Evolutionary conservation across 2,797 vertebrate species (phyloP), one percentile per base, ranked within the genome.

Genomic region (Spinus olivaceus): DNA sequence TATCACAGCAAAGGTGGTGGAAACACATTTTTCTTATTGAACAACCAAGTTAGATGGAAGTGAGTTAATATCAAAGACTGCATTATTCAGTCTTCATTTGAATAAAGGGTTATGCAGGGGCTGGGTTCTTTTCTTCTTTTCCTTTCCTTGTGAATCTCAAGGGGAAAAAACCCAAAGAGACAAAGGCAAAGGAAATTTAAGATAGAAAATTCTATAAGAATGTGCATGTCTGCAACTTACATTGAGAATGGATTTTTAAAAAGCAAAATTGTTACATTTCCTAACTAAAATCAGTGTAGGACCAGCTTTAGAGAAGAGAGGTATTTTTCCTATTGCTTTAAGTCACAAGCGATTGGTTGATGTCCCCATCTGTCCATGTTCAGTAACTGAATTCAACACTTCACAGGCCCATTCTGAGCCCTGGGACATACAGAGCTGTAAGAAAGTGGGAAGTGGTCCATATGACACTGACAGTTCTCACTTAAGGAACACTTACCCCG

Each of bases 51-150:
- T 89, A 76, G 65, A 73, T 60, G 57, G 42, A 35, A 93, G 23
- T 0, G 0, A 82, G 73, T 49, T 81, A 44, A 39, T 95, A 96
- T 81, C 89, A 93, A 94, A 94, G 70, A 9, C 56, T 84, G 37
- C 63, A 41, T 94, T 92, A 72, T 94, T 90, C 37, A 61, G 35
- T 39, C 82, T 81, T 91, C 76, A 78, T 92, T 94, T 91, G 73
- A 94, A 91, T 94, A 67, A 83, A 92, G 54, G 37, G 61, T 70
- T 92, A 10, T 63, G n/a, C 53, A 81, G 54, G 30, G 18, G 22
- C 28, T 77, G 39, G 8, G 1, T 2, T 53, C 85, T 79, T 78
- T 90, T 59, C 32, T 81, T 73, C 33, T 57, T 76, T 63, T 73
- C 79, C 49, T 84, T 88, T 25, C 19, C 12, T 51, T 88, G 21